Base-by-base conservation (phyloP, 2,888 invertebrate species). In the Magallana nippona region DNA sequence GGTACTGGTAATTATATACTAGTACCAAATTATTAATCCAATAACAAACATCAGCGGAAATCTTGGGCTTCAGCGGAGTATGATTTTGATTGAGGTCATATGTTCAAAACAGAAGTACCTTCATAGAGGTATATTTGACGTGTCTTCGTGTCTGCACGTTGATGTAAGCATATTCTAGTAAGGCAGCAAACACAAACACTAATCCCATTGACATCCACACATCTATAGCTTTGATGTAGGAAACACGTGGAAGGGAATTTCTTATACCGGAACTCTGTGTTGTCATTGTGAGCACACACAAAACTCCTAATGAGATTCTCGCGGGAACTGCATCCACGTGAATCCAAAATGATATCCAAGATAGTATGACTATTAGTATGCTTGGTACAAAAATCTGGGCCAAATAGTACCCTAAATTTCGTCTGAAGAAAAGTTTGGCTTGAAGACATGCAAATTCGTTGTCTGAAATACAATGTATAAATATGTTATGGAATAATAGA, bases 371-470 rank as follows among this genome's bases (percentile, higher is more conserved):
- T 27, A 95, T 94, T 60, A 95, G 93, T 81, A 94, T 93, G 86
- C 95, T 95, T 1, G 95, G 95, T 10, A 95, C 94, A 91, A 95
- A 95, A 83, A 95, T 95, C 92, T 95, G 95, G 78, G 95, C 95
- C 71, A 95, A 91, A 91, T 95, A 95, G 94, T 97, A 97, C n/a
- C 97, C 97, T 96, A 97, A 97, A 93, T 97, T 97, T 3, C 97
- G 95, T 94, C 96, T 96, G 58, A 97, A 95, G 93, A 96, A 96
- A 91, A 97, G 97, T 91, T 96, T 96, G 10, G 88, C 89, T 32
- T 85, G 81, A n/a, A 90, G 86, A 82, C 90, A 90, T 55, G 89
- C 86, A 81, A 90, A 90, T 60, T 87, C 87, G 17, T 89, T 89
- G 56, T 89, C 89, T 89, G 85, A 58, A 84, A 83, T 19, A 55